Conservation (phyloP, 2,797 vertebrate species). For the Pseudopleuronectes americanus region DNA sequence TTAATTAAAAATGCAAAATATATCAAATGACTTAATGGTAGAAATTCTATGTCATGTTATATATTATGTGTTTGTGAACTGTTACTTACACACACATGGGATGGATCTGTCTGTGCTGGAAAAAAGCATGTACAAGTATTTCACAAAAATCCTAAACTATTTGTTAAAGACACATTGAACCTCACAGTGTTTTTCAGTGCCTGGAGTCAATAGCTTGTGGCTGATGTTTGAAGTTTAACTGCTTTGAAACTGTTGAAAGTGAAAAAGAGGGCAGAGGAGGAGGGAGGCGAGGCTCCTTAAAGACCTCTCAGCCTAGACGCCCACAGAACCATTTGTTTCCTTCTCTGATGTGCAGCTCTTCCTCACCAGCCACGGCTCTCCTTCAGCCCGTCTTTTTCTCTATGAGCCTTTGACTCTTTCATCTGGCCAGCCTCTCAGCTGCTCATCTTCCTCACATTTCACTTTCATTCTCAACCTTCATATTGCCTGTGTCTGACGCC, state of each 20-base stretch:
- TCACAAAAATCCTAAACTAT: no score
- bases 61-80: no score
- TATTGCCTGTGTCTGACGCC: background rate
- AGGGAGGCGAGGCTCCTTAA: conserved; percentile 10
- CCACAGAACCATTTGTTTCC: conserved; percentile 38
- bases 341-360: conserved; percentile 15
- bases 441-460: background rate
- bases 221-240: background rate
- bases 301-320: conserved; percentile 25
- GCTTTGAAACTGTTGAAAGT: conserved; percentile 7
- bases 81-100: no score
- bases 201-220: background rate
- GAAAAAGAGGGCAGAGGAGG: background rate
- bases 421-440: background rate
- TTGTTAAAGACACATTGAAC: no score
- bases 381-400: background rate
- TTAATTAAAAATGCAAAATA: no score
- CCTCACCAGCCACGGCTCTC: conserved; percentile 4
- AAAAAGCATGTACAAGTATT: no score
- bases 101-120: no score
- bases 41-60: no score
- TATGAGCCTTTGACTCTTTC: no score
- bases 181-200: background rate
- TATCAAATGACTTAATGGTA: no score
- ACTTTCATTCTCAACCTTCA: background rate